A percentile compares a stretch with the other conserved stretches of the same genome.
These are phyloP conservation scores for Andrena haemorrhoa DNA, from an alignment of 2,888 invertebrate genomes.

Conservation along the genomic window DNA sequence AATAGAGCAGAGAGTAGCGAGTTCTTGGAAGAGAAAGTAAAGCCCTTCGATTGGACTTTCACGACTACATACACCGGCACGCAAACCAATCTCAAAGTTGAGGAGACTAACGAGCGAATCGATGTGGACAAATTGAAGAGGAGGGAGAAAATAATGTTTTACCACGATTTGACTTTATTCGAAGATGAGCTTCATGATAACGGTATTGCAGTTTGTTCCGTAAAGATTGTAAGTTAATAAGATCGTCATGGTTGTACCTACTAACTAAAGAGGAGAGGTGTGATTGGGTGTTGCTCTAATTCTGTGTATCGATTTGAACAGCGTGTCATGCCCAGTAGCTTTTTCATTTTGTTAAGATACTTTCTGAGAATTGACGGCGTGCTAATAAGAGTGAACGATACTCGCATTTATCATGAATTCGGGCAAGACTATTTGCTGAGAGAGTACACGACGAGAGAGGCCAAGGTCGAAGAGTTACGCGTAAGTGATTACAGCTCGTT, in stretches of 20 bases:
- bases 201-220: constrained; percentile 95
- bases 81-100: constrained; percentile 87
- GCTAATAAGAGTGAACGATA: constrained; percentile 94
- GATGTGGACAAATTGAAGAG: constrained; percentile 95
- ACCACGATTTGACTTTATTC: constrained; percentile 96
- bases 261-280: not conserved
- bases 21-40: constrained; percentile 90
- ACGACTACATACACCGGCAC: constrained; percentile 96
- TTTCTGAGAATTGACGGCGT: constrained; percentile 98
- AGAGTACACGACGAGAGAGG: constrained; percentile 93
- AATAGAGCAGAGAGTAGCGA: constrained; percentile 88
- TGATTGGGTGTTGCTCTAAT: constrained; percentile 2
- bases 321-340: constrained; percentile 98
- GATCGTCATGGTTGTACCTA: not conserved
- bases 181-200: constrained; percentile 99
- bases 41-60: constrained; percentile 99
- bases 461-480: constrained; percentile 89
- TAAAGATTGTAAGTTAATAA: constrained; percentile 95
- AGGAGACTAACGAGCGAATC: constrained; percentile 91
- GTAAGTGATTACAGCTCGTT: constrained; percentile 83
- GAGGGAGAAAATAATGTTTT: constrained; percentile 96
- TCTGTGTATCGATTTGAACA: constrained; percentile 84
- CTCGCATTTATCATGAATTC: constrained; percentile 93
- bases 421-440: constrained; percentile 92
- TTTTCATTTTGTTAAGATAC: constrained; percentile 95